Conservation (phyloP, 1,140 invertebrate species). For the Macrosteles quadrilineatus region DNA sequence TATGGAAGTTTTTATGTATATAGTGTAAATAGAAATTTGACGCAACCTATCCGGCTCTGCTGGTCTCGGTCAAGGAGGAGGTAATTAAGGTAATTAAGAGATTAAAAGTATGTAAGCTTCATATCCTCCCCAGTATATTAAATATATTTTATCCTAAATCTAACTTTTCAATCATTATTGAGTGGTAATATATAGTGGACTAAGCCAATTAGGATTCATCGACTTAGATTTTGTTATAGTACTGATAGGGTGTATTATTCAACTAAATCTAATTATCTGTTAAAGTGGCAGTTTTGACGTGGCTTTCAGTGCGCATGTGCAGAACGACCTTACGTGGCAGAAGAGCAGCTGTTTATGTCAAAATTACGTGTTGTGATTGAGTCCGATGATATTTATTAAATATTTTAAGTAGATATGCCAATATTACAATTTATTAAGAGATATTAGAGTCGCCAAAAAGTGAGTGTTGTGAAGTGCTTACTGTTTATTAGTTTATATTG, state of each 20-base stretch:
- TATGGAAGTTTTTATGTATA: no score
- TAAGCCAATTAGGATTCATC: no score
- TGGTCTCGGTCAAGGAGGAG: no score
- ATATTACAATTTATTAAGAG: conserved; percentile 26
- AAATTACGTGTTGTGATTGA: conserved; percentile 46
- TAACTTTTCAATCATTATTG: no score
- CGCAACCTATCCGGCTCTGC: no score
- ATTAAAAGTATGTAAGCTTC: no score
- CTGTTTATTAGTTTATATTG: neutral
- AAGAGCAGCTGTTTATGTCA: conserved; percentile 46
- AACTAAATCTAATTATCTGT: neutral
- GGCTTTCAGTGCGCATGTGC: conserved; percentile 53
- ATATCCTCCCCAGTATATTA: no score
- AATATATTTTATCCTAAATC: no score
- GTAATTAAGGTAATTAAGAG: no score
- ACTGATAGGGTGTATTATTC: neutral
- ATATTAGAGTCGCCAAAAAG: neutral
- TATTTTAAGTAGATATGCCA: conserved; percentile 26
- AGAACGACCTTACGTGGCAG: conserved; percentile 62
- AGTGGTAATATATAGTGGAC: no score
- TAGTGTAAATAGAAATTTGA: no score
- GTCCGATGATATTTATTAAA: conserved; percentile 23
- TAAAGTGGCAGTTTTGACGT: conserved; percentile 33
- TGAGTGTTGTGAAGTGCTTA: neutral
- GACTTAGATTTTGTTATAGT: no score